Base-by-base conservation (phyloP, 1,140 invertebrate species). In the Papilio glaucus region DNA sequence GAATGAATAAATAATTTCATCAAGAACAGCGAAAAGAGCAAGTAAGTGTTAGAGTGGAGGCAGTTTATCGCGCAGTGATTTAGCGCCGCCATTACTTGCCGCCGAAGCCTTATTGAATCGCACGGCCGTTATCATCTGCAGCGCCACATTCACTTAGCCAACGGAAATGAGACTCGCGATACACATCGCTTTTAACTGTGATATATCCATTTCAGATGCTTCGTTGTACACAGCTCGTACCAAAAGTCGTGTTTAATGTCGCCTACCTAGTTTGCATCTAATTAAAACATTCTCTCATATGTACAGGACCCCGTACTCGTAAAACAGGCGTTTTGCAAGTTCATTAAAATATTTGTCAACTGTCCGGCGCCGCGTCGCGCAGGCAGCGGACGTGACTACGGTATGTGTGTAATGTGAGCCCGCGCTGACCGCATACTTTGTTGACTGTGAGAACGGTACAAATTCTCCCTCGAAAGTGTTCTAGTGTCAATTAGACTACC, bases 121-220 rank as follows among this genome's bases (percentile, higher is more conserved):
- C 29, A 6, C 29, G 29, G 29, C 29, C 29, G 29, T 33, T 33
- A 33, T 33, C 15, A 7, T 49, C 45, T 1, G 45, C 45, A 0
- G 18, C 45, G 29, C 9, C 15, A 9, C 45, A 18, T 15, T 9
- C 18, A 49, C 45, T 49, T 49, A 18, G 45, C 45, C 45, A 18
- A 8, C 45, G 45, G 45, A 49, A 49, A 49, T 49, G 45, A 49
- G 15, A 49, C 45, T 15, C 9, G 29, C 45, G 45, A 49, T 49
- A 49, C 45, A 49, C 15, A 49, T 49, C 18, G 45, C 45, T 49
- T 49, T 49, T 49, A 15, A 49, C 45, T 49, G 45, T 7, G 9
- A 18, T 49, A 9, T 49, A 49, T 49, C 9, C 39, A 41, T 18
- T 49, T 49, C 45, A 18, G 18, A 49, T 49, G 15, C 18, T 49